A percentile compares a stretch with the other conserved stretches of the same genome.
phyloP scores from a whole-genome alignment of 2,113 vertebrate genomes.

The Zootoca vivipara region DNA sequence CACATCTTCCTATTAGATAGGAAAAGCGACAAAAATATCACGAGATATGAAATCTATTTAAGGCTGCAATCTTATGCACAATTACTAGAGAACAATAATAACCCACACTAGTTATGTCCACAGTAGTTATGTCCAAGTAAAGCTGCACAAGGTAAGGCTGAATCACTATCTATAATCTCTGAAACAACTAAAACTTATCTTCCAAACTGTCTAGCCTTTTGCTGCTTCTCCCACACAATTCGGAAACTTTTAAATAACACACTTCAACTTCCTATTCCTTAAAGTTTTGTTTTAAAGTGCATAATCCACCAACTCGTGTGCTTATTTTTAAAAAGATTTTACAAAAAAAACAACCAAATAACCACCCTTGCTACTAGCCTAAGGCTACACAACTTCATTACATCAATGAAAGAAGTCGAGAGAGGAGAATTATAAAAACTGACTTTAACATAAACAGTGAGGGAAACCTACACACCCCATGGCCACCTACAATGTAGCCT shows the following conservation, averaged over 20 bases:
- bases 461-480: slow-evolving; percentile 58
- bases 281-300: slow-evolving; percentile 48
- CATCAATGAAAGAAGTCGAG: slow-evolving; percentile 72
- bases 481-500: slow-evolving; percentile 75
- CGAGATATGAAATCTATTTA: background rate
- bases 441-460: slow-evolving; percentile 74
- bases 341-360: background rate
- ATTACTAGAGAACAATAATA: background rate
- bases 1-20: slow-evolving; percentile 17
- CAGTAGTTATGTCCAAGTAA: background rate
- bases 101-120: background rate
- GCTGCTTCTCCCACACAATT: slow-evolving; percentile 45
- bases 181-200: background rate
- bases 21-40: background rate
- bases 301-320: slow-evolving; percentile 43
- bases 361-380: slow-evolving; percentile 56
- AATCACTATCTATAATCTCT: background rate
- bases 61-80: slow-evolving; percentile 16
- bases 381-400: slow-evolving; percentile 69
- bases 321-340: slow-evolving; percentile 9
- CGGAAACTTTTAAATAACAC: slow-evolving; percentile 56
- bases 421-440: slow-evolving; percentile 75
- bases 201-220: background rate
- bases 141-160: background rate
- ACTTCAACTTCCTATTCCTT: slow-evolving; percentile 46